Base-by-base conservation (phyloP, 2,797 vertebrate genomes). In the Acrossocheilus wenchowensis region DNA sequence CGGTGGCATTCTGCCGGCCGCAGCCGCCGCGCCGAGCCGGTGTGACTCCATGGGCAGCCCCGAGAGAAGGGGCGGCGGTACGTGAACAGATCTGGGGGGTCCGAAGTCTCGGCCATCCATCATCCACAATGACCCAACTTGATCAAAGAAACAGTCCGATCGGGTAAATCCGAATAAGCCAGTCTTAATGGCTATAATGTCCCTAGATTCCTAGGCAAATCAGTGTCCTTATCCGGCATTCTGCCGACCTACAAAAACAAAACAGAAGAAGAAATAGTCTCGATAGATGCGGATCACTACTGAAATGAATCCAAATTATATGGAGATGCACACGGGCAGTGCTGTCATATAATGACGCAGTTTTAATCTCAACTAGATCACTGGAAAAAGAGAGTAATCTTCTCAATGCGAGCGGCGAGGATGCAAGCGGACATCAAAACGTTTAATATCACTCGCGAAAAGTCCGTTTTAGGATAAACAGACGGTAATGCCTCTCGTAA, bases 21-120 rank as follows among this genome's bases (percentile, higher is more conserved):
- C 95, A 4, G 95, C 93, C n/a, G 96, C 96, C 78, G 96, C 94
- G 91, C 96, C 96, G 94, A 97, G 95, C 84, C 97, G 97, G 94
- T 97, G 97, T 82, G 96, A 93, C 93, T 99, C 98, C 97, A 98
- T 97, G 19, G 96, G 94, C 95, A 98, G 93, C 90, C 96, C 96
- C 87, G 97, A 96, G 93, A 98, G 94, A 94, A 98, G 91, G 90
- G 97, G 97, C 85, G 97, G 96, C 82, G 97, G 97, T 84, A 97
- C 95, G 91, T 97, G 97, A 91, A 98, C 97, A 90, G 97, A 97
- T 94, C 97, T 96, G 92, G 97, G 96, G 92, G 95, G 95, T 94
- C 97, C 97, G 92, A 98, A 98, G 95, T 99, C 98, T 97, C 98
- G 96, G 96, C 97, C 98, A 98, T 99, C 98, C 98, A 99, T 99